Base-by-base conservation (phyloP, 1,140 invertebrate species). In the Triops longicaudatus region DNA sequence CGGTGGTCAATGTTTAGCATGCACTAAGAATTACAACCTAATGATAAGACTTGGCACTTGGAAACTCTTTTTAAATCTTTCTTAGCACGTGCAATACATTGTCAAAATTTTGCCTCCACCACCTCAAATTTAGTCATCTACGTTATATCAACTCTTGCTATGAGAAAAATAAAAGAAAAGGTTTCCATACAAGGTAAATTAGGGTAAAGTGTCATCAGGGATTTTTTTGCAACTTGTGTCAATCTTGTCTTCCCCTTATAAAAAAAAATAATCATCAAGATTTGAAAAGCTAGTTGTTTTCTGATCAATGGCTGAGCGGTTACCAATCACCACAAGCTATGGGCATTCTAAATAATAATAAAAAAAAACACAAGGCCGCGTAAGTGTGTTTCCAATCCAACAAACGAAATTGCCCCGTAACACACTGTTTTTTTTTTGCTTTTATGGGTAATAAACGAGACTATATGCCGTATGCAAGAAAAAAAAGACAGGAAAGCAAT, bases 351-450 rank as follows among this genome's bases (percentile, higher is more conserved):
- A n/a, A 22, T 9, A 63, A 37, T 37, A 2, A n/a, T 7, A 37
- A 63, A 63, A 14, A 17, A 17, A 63, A 22, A 63, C 22, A 63
- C 50, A 63, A 12, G 50, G 50, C 50, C 22, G 50, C 50, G 22
- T 63, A 63, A 63, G 50, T n/a, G 50, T 63, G 50, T 63, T 63
- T 63, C 50, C 14, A 63, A 63, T 63, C 50, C 50, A 63, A 63
- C 50, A 63, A 63, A 63, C 50, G 17, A 63, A 63, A n/a, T 22
- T 4, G 17, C 50, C 50, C 17, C 50, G 50, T 63, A 63, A 63
- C 50, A 63, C 22, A 63, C 22, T 0, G 50, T 63, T 63, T 17
- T 3, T 63, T 63, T 17, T 3, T 63, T 6, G 31, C 31, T 63
- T 63, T 63, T 17, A n/a, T 63, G 50, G n/a, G n/a, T 63, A 10